phyloP scores from a whole-genome alignment of 2,113 vertebrate genomes.

The Procavia capensis region DNA sequence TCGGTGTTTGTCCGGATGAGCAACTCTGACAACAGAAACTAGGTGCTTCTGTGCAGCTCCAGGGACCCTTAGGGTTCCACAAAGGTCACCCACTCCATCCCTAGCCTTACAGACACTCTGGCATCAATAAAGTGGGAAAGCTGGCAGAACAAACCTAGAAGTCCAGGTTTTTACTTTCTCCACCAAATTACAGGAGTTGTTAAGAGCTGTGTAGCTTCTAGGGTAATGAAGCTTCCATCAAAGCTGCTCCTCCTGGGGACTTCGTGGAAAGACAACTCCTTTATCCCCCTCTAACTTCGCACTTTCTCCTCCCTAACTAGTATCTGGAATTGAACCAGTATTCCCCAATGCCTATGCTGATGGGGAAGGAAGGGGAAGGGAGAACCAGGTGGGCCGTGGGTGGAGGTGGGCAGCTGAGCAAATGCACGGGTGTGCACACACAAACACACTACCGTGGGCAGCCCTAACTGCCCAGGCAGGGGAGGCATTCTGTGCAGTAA shows the following conservation, averaged over 20 bases:
- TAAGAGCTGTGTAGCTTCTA: background rate
- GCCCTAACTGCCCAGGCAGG: background rate
- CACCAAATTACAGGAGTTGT: background rate
- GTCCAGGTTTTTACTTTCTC: background rate
- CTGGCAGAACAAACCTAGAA: background rate
- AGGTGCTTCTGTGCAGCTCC: background rate
- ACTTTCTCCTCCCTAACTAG: background rate
- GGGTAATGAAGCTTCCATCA: background rate
- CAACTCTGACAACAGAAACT: background rate
- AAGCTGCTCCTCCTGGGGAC: no score
- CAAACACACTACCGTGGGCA: accelerated
- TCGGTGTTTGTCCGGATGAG: background rate
- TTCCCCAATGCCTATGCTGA: background rate
- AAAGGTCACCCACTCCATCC: background rate
- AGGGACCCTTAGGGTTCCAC: background rate
- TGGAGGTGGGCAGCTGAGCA: accelerated
- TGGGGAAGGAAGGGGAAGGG: background rate
- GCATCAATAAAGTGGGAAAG: accelerated
- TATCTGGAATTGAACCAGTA: background rate
- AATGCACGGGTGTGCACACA: accelerated
- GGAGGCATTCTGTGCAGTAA: accelerated
- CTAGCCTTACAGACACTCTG: background rate
- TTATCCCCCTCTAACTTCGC: background rate
- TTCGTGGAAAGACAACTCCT: background rate
- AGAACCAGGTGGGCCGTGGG: accelerated